A percentile compares a stretch with the other conserved stretches of the same genome.
These are phyloP conservation scores for Zapornia atra DNA, from an alignment of 2,113 vertebrate genomes.

Conservation along the genomic window DNA sequence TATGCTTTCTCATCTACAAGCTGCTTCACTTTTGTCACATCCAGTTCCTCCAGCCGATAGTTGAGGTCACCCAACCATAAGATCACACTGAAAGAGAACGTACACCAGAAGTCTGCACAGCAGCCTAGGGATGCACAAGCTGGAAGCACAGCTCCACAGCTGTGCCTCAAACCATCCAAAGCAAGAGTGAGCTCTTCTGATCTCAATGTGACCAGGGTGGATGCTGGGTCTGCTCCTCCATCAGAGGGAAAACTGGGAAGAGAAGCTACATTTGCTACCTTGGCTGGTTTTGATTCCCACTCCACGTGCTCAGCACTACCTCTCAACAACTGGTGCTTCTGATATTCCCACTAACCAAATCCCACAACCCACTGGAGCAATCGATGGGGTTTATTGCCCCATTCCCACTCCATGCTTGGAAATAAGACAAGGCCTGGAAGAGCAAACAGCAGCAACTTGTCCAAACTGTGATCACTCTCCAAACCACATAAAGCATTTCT, in stretches of 20 bases:
- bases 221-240: not conserved
- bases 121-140: not conserved
- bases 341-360: not conserved
- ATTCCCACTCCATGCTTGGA: not conserved
- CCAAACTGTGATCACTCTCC: not conserved
- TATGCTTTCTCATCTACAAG: conserved; percentile 87
- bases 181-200: not conserved
- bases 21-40: conserved; percentile 88
- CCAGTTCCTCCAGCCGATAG: conserved; percentile 91
- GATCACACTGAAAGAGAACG: conserved; percentile 78
- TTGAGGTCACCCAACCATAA: conserved; percentile 97
- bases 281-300: not conserved
- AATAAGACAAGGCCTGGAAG: not conserved
- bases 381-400: not conserved
- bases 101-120: not conserved
- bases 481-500: not conserved
- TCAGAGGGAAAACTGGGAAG: not conserved
- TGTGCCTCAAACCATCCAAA: not conserved
- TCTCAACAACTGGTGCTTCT: not conserved
- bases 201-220: not conserved
- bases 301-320: not conserved
- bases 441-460: not conserved
- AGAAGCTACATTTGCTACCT: not conserved
- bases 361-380: not conserved
- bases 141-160: not conserved